phyloP scores from a whole-genome alignment of 2,888 invertebrate genomes.

The Drosophila nr. perissopoda region DNA sequence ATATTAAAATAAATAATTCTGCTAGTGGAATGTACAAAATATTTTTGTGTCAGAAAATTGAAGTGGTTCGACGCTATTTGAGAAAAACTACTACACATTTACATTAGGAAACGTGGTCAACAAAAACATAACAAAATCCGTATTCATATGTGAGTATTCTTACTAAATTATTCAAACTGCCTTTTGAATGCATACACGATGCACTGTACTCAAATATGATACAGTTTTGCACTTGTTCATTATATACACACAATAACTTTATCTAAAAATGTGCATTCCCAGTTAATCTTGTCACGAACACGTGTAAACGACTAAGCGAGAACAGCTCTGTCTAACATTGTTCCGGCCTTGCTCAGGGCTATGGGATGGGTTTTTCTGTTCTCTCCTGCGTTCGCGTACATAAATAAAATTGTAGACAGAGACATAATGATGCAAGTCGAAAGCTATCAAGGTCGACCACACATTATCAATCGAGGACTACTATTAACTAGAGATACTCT shows the following conservation, averaged over 20 bases:
- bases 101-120: background rate
- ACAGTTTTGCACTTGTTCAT: background rate
- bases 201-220: background rate
- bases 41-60: slow-evolving; percentile 1
- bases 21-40: slow-evolving; percentile 7
- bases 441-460: no score
- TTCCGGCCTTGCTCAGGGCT: no score
- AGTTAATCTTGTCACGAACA: background rate
- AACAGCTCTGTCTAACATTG: no score
- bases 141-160: background rate
- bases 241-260: background rate
- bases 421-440: no score
- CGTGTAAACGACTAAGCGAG: no score
- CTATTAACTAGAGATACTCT: no score
- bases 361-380: no score
- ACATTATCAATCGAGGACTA: no score
- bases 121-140: background rate
- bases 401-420: no score
- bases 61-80: background rate
- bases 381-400: no score
- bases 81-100: background rate
- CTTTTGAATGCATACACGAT: background rate
- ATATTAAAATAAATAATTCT: slow-evolving; percentile 45
- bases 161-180: background rate
- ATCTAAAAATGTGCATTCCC: background rate